Evolutionary conservation across 2,888 invertebrate species (phyloP), one percentile per base, ranked within the genome.

Genomic region (Diloba caeruleocephala): DNA sequence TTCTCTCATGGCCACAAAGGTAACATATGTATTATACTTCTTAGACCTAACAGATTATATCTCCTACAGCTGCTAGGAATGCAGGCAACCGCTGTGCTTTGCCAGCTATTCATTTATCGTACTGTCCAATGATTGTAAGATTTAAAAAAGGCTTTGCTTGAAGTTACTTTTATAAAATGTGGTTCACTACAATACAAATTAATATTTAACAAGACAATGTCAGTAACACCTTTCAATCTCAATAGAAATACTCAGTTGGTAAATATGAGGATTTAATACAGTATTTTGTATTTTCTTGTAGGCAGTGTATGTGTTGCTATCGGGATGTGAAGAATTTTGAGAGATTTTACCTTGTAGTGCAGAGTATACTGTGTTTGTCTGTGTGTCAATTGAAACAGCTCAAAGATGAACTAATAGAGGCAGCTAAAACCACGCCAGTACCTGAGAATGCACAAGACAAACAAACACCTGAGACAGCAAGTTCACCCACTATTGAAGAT

Each of bases 221-320:
- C n/a, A 31, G 21, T 60, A 57, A 62, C 62, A 46, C 49, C 55
- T 55, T 49, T 55, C 28, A 25, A 37, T 44, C 29, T 51, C 14
- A 39, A 39, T 43, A 49, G 34, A 14, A 32, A 15, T 29, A 37
- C 50, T 52, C 43, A 46, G 9, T 43, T 44, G 25, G 19, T 45
- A 38, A 52, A 17, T 49, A 57, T 31, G 6, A 0, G n/a, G 34
- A 10, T 26, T 3, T 42, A 15, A 59, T 51, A 31, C 9, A 34
- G 6, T 4, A 34, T 59, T 52, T 37, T 66, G 51, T 70, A 67
- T 59, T 82, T 61, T 63, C 36, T 94, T 95, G 55, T 88, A 98
- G 98, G 85, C 98, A 98, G 94, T 98, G 98, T 85, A 98, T 98
- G 96, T 98, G 98, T 90, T 97, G 98, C 89, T 98, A 97, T 89